Evolutionary conservation across 1,140 invertebrate genomes (phyloP), one percentile per base, ranked within the genome.

Genomic region (Lanistes nyassanus): DNA sequence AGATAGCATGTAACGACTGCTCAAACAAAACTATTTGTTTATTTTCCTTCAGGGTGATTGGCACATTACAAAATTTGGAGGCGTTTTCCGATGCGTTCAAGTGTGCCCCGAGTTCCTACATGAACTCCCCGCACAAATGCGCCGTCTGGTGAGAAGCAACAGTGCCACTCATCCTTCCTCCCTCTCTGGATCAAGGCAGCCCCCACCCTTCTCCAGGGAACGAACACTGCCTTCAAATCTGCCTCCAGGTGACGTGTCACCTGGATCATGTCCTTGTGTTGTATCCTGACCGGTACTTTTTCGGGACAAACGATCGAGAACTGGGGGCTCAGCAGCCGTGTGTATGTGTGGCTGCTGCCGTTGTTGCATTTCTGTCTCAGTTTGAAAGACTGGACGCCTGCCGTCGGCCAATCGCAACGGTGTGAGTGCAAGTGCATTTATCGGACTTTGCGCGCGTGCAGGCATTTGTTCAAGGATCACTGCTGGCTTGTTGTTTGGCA

Each of bases 81-180:
- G 84, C 86, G n/a, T 91, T 91, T 80, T 82, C 88, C 16, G 75
- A 82, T 37, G 87, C 86, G 2, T 91, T 89, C 77, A 84, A 83
- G 5, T 91, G 90, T 72, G 80, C 84, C 11, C 55, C 51, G 0
- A 80, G 77, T 6, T 87, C 85, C 21, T 82, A 82, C 56, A 90
- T 90, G 89, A 90, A 90, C 78, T 83, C 80, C 58, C 34, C 60
- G 26, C 78, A 86, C 23, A 88, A 86, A 69, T 88, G 86, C 78
- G 66, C 69, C 11, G 81, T 88, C 0, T 88, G 87, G 87, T 90
- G 74, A 73, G 60, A 21, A 31, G 56, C n/a, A 23, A 16, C 9
- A 31, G 23, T 23, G 29, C 23, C 23, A 7, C 29, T 19, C 56
- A n/a, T 9, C 56, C 29, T 11, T 60, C 23, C 56, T 26, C 11